Evolutionary conservation across 2,888 invertebrate species (phyloP).

Genomic region (Sisyra nigra): DNA sequence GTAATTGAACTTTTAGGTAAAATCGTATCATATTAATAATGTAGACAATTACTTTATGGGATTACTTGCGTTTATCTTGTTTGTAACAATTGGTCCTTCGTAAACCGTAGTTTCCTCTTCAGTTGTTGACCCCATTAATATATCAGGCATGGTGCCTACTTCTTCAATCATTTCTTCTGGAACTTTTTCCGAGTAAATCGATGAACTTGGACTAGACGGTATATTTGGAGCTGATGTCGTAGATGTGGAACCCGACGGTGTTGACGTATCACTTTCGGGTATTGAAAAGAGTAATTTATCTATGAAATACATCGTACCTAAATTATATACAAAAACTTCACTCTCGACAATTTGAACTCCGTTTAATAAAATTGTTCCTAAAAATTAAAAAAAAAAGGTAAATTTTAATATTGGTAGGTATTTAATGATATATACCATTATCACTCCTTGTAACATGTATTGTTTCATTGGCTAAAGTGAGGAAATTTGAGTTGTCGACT

Average conservation of each 20-base stretch:
- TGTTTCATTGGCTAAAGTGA: conserved; percentile 37
- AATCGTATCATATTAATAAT: background rate
- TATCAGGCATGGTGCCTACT: conserved; percentile 23
- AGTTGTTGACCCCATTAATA: conserved; percentile 21
- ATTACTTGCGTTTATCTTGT: conserved; percentile 2
- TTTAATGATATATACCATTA: conserved; percentile 19
- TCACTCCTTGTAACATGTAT: conserved; percentile 26
- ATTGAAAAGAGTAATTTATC: conserved; percentile 34
- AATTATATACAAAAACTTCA: conserved; percentile 45
- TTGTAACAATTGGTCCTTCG: conserved; percentile 1
- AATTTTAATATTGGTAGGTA: background rate
- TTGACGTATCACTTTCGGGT: conserved; percentile 12
- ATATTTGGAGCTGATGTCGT: conserved; percentile 10
- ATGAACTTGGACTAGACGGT: conserved; percentile 6
- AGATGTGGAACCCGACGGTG: conserved; percentile 14
- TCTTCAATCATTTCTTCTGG: conserved; percentile 25
- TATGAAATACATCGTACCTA: conserved; percentile 47
- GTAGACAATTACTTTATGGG: conserved; percentile 2
- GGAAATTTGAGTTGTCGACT: conserved; percentile 32
- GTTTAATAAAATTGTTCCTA: conserved; percentile 28
- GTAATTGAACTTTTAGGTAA: background rate
- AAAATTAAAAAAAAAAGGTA: background rate
- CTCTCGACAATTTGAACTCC: conserved; percentile 40
- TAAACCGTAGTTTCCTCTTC: conserved; percentile 14
- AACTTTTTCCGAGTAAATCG: conserved; percentile 19